phyloP scores from a whole-genome alignment of 1,140 invertebrate genomes.

The Aleiodes sp. region DNA sequence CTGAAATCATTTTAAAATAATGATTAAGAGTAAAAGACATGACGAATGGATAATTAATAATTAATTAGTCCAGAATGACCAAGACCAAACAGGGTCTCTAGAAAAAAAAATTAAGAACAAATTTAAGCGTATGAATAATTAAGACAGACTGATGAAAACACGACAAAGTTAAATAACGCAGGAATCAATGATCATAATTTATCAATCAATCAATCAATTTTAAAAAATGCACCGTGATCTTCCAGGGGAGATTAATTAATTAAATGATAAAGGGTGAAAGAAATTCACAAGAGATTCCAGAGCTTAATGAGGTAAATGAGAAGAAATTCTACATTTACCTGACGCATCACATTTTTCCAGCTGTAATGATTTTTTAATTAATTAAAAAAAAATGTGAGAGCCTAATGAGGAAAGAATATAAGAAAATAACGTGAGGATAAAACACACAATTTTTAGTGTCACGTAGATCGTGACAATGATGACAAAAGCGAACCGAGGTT shows the following conservation, averaged over 20 bases:
- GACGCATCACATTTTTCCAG: constrained; percentile 55
- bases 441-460: constrained; percentile 19
- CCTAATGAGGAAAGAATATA: background rate
- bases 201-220: background rate
- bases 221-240: constrained; percentile 45
- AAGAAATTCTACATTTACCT: constrained; percentile 48
- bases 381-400: background rate
- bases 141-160: background rate
- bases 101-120: background rate
- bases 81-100: constrained; percentile 3
- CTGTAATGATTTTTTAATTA: constrained; percentile 52
- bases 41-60: background rate
- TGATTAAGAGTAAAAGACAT: background rate
- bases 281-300: constrained; percentile 53
- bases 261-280: too few relatives aligned
- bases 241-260: constrained; percentile 56
- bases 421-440: background rate
- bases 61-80: constrained; percentile 14
- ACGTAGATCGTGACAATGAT: constrained; percentile 31
- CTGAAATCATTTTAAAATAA: background rate
- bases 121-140: background rate
- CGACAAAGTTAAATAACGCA: background rate
- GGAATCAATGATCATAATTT: background rate
- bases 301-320: constrained; percentile 52
- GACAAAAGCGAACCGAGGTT: constrained; percentile 61